Conservation (phyloP, 2,888 invertebrate genomes). For the Zele albiditarsus region DNA sequence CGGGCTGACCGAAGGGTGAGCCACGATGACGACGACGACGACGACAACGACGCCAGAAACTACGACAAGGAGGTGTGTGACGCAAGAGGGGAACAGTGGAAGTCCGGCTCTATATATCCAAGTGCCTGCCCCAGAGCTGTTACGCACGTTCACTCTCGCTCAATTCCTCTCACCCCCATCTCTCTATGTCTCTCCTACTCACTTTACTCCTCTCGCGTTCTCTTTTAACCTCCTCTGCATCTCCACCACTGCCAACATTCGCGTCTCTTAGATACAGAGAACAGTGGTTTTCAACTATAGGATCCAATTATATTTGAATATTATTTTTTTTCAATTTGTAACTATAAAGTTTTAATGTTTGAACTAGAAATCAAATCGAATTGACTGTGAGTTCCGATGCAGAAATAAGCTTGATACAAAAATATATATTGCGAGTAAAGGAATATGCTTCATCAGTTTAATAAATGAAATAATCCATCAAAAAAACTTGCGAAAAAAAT, state of each 20-base stretch:
- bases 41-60: slow-evolving; percentile 41
- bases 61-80: slow-evolving; percentile 21
- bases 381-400: not conserved
- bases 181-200: not conserved
- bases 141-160: slow-evolving; percentile 54
- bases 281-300: slow-evolving; percentile 51
- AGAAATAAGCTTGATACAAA: no score
- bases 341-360: no score
- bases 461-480: not conserved
- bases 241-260: slow-evolving; percentile 35
- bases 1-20: slow-evolving; percentile 50
- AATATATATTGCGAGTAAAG: no score
- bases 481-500: not conserved
- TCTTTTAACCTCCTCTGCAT: slow-evolving; percentile 44
- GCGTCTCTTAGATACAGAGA: slow-evolving; percentile 50
- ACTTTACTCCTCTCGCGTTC: slow-evolving; percentile 41
- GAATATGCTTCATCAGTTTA: no score
- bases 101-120: slow-evolving; percentile 62
- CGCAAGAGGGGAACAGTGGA: slow-evolving; percentile 56
- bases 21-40: slow-evolving; percentile 41
- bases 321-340: slow-evolving; percentile 2
- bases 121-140: slow-evolving; percentile 39
- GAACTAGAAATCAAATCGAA: no score
- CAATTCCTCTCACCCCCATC: slow-evolving; percentile 30
- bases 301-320: slow-evolving; percentile 10